Base-by-base conservation (phyloP, 2,888 invertebrate species). In the Cetonia aurata region DNA sequence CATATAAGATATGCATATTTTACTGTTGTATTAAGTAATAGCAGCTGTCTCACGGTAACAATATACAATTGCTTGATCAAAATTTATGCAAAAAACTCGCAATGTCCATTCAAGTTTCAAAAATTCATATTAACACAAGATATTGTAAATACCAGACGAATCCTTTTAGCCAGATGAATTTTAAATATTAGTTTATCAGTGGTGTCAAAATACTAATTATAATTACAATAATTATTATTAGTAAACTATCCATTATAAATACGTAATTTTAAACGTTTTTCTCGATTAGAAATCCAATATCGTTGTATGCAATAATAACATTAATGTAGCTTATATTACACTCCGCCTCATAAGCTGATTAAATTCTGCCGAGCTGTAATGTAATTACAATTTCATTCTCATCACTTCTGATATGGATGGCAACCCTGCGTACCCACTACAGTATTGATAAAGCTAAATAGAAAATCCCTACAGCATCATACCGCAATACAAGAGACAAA, bases 321-420 rank as follows among this genome's bases (percentile, higher is more conserved):
- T 37, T 37, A 37, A 37, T 37, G 6, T 8, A 37, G 37, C 10
- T 8, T 37, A 37, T 37, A 37, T 37, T 15, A 48, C 48, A 48
- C 17, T 9, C 8, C 25, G 25, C 25, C 31, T 31, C 15, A 3
- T 13, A n/a, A 33, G 37, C 41, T 37, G 17, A 37, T 56, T 56
- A 33, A 56, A 41, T 37, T 37, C 8, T 33, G 12, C 17, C 8
- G 42, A n/a, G 57, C 41, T 17, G 12, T 19, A 37, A 44, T 44
- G n/a, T 37, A 65, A 65, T 37, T 65, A 50, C 50, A 50, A 37
- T 17, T 50, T 65, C 50, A 50, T 57, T 15, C 37, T n/a, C 50
- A 17, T 12, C 17, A 15, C 48, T 31, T 33, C 33, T 59, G 42
- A 59, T 44, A 57, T 15, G 46, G 46, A 19, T 25, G 25, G 25